Evolutionary conservation across 2,888 invertebrate genomes (phyloP).

Genomic region (Kryphioiulus occultus): DNA sequence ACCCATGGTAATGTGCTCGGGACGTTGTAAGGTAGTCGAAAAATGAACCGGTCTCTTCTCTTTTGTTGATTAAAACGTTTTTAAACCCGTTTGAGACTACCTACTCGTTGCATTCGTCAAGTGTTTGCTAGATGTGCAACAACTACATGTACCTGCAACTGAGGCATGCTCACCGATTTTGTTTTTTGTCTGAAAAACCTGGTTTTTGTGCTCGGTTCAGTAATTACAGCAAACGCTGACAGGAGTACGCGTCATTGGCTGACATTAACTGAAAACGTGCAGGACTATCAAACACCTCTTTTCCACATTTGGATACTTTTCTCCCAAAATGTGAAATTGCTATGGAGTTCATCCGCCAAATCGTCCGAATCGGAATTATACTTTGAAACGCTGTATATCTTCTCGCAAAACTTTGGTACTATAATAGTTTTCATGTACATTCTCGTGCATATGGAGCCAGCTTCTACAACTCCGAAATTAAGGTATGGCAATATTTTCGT

Average conservation of each 20-base stretch:
- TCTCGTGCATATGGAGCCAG: background rate
- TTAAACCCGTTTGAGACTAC: constrained; percentile 32
- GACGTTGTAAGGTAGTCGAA: background rate
- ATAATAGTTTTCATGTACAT: background rate
- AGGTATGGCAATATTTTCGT: background rate
- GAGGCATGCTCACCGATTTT: constrained; percentile 8
- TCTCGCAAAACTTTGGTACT: background rate
- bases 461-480: background rate
- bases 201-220: constrained; percentile 32
- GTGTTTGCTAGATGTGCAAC: background rate
- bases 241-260: constrained; percentile 1
- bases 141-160: constrained; percentile 39
- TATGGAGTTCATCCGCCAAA: background rate
- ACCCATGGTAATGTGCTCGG: background rate
- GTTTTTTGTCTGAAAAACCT: constrained; percentile 18
- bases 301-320: background rate
- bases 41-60: constrained; percentile 19
- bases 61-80: constrained; percentile 38
- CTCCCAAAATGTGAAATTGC: constrained; percentile 2
- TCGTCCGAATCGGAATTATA: background rate
- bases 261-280: background rate
- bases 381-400: background rate
- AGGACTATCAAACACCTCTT: background rate
- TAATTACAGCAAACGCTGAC: background rate
- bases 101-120: constrained; percentile 27